phyloP scores from a whole-genome alignment of 1,140 invertebrate genomes.

The Eciton burchellii region DNA sequence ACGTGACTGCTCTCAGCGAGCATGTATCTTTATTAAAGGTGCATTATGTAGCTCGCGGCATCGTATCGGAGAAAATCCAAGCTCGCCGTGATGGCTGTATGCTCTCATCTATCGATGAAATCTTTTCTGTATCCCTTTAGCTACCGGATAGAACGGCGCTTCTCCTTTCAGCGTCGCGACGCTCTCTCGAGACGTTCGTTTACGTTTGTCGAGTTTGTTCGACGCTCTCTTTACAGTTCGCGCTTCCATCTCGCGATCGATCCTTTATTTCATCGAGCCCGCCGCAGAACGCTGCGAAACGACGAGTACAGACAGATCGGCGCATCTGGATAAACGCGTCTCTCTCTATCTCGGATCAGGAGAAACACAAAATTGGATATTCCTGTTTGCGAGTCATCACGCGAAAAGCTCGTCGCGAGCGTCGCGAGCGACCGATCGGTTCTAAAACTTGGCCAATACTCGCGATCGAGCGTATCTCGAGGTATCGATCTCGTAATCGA shows the following conservation, averaged over 20 bases:
- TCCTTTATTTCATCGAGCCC: slow-evolving; percentile 21
- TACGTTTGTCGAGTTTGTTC: slow-evolving; percentile 39
- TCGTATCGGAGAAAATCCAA: background rate
- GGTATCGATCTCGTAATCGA: background rate
- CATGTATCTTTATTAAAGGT: slow-evolving; percentile 18
- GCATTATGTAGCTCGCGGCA: slow-evolving; percentile 1
- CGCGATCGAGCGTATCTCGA: background rate
- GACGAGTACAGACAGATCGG: background rate
- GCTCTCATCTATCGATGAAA: slow-evolving; percentile 44
- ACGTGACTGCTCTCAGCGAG: background rate
- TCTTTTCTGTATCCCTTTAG: slow-evolving; percentile 28
- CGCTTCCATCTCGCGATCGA: slow-evolving; percentile 41
- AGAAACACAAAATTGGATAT: too few species aligned
- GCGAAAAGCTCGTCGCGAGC: too few species aligned
- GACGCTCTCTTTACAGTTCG: slow-evolving; percentile 57
- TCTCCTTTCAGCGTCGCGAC: background rate
- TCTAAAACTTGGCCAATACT: background rate
- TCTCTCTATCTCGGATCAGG: too few species aligned
- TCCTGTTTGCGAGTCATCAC: too few species aligned
- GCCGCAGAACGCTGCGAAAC: background rate
- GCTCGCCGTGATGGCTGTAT: background rate
- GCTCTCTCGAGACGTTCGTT: slow-evolving; percentile 34
- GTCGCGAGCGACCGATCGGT: background rate
- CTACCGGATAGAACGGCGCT: slow-evolving; percentile 51
- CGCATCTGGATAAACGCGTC: too few species aligned